phyloP scores from a whole-genome alignment of 2,888 invertebrate genomes.

The Pollenia amentaria region DNA sequence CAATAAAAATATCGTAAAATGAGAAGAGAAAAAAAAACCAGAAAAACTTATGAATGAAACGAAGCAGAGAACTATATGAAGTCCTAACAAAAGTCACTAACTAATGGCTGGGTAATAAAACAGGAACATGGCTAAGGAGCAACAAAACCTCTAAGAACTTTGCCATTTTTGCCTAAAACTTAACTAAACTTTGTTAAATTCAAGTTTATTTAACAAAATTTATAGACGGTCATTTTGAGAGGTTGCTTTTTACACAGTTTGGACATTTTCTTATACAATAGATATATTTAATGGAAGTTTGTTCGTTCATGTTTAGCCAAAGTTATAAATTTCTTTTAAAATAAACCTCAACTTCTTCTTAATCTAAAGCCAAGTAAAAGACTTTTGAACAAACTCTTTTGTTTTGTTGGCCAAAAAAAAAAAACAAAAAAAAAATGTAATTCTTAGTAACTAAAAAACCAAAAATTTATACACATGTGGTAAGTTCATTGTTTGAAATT shows the following conservation, averaged over 20 bases:
- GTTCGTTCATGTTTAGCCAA: slow-evolving; percentile 43
- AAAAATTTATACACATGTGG: slow-evolving; percentile 72
- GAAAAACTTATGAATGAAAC: not conserved
- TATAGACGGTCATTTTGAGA: slow-evolving; percentile 72
- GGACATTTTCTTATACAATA: slow-evolving; percentile 19
- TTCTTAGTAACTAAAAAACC: slow-evolving; percentile 40
- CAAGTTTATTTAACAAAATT: slow-evolving; percentile 69
- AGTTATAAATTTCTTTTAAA: slow-evolving; percentile 73
- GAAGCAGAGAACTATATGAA: not conserved
- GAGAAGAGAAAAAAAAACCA: slow-evolving; percentile 22
- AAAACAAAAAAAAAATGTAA: not conserved
- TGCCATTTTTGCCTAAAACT: slow-evolving; percentile 53
- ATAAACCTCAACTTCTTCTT: slow-evolving; percentile 71
- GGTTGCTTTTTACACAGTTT: slow-evolving; percentile 46
- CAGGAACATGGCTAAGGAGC: slow-evolving; percentile 53
- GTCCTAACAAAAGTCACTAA: slow-evolving; percentile 49
- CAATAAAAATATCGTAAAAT: slow-evolving; percentile 77
- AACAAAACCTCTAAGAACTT: slow-evolving; percentile 54
- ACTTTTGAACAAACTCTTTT: slow-evolving; percentile 23
- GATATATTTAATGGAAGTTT: slow-evolving; percentile 36
- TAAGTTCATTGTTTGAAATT: slow-evolving; percentile 51
- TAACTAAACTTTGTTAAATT: slow-evolving; percentile 53
- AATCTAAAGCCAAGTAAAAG: slow-evolving; percentile 32
- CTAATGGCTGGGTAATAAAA: slow-evolving; percentile 67
- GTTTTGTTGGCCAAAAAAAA: slow-evolving; percentile 22